Base-by-base conservation (phyloP, 1,140 invertebrate species). In the Drosophila pachea region DNA sequence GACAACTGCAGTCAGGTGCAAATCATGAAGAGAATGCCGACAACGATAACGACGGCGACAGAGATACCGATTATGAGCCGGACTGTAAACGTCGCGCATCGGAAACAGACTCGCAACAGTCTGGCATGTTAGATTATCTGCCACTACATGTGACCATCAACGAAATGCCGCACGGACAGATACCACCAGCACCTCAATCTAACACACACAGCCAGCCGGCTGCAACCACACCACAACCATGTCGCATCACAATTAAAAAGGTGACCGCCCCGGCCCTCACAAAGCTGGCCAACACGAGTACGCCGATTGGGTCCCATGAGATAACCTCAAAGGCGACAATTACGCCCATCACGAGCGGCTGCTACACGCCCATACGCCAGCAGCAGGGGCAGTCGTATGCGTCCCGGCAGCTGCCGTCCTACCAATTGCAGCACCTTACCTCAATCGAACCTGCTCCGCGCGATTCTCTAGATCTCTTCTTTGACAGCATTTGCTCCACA, bases 401-500 rank as follows among this genome's bases (percentile, higher is more conserved):
- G 9, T 8, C 11, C 5, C 22, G 62, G 7, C 67, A 69, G 33
- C 16, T 66, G n/a, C 74, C 83, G 29, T 83, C 74, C 1, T 78
- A 68, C 12, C 79, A 84, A 22, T 36, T 76, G 40, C 69, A 78
- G 43, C 65, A 66, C 2, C 48, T 86, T 31, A 45, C 75, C 5
- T 32, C 77, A 9, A 35, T 64, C n/a, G 52, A 69, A 48, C 32
- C 54, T 2, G 36, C 40, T 4, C 22, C 64, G 2, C 78, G 83
- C 5, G 83, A 87, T 6, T 84, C 83, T 0, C 71, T 88, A 6
- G 87, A 88, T 52, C 68, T 88, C 43, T 88, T 88, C 49, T 88
- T 88, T 16, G 87, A 88, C 47, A 88, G 87, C 70, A 81, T 87
- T 31, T 82, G 83, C 22, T 72, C 79, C 16, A 87, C 73, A 9